A percentile compares a stretch with the other conserved stretches of the same genome.
Evolutionary conservation across 2,113 vertebrate species (phyloP).

Genomic region (Oostethus manadensis): DNA sequence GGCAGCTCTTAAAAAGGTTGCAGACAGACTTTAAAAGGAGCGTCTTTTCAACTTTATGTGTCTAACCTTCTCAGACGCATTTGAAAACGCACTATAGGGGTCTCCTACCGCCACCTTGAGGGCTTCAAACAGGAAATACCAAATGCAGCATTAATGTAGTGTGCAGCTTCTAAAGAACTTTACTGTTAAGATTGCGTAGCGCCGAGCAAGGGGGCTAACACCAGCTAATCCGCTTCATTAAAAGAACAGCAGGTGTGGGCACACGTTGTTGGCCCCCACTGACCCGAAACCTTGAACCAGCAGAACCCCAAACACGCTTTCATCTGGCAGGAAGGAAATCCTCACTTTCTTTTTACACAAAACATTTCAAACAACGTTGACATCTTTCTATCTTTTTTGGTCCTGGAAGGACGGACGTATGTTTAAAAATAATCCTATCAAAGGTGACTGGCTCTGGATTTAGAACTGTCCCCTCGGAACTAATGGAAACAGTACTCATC

Average conservation of each 20-base stretch:
- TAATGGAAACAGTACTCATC: too few species aligned
- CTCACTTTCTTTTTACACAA: neutral
- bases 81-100: neutral
- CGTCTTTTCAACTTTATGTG: slow-evolving; percentile 16
- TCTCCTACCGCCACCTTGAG: slow-evolving; percentile 19
- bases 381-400: too few species aligned
- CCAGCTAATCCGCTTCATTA: slow-evolving; percentile 62
- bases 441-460: too few species aligned
- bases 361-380: neutral
- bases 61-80: slow-evolving; percentile 10
- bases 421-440: too few species aligned
- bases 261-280: slow-evolving; percentile 42
- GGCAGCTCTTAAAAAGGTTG: slow-evolving; percentile 23
- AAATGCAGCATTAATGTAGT: slow-evolving; percentile 17
- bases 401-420: too few species aligned
- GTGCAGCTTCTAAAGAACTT: slow-evolving; percentile 13
- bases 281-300: slow-evolving; percentile 42
- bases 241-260: slow-evolving; percentile 69
- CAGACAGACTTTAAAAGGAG: slow-evolving; percentile 33
- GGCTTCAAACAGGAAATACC: slow-evolving; percentile 13
- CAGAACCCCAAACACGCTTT: slow-evolving; percentile 31
- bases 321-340: slow-evolving; percentile 23
- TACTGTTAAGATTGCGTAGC: slow-evolving; percentile 23
- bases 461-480: too few species aligned
- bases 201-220: slow-evolving; percentile 42